Conservation (phyloP, 2,113 vertebrate genomes). For the Pelodiscus sinensis region DNA sequence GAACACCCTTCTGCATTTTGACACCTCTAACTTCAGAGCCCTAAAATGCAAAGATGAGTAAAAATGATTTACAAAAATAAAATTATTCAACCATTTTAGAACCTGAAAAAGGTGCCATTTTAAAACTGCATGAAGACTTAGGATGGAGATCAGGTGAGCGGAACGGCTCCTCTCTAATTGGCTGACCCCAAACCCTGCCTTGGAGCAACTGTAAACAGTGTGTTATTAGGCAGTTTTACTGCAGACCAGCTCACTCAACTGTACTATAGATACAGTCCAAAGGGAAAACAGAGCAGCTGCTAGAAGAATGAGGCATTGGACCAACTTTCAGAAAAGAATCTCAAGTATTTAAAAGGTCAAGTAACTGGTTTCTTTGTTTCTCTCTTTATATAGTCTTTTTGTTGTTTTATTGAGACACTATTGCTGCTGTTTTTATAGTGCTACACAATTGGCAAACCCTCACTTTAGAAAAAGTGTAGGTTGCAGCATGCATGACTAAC, state of each 20-base stretch:
- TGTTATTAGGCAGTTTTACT: neutral
- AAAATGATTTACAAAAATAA: neutral
- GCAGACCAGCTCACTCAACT: neutral
- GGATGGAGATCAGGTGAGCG: neutral
- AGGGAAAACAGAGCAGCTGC: neutral
- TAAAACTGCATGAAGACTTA: neutral
- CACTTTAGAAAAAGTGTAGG: slow-evolving; percentile 56
- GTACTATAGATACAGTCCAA: neutral
- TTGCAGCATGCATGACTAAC: slow-evolving; percentile 65
- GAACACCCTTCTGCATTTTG: neutral
- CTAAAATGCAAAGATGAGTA: neutral
- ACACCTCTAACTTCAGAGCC: neutral
- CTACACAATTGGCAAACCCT: slow-evolving; percentile 51
- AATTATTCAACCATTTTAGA: neutral
- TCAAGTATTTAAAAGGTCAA: neutral
- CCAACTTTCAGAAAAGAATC: neutral
- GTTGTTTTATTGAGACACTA: slow-evolving; percentile 27
- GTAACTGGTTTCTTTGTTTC: neutral
- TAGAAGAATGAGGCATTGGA: neutral
- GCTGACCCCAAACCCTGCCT: neutral
- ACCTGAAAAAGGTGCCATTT: neutral
- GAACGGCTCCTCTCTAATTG: neutral
- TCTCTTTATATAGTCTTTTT: neutral
- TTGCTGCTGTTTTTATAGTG: slow-evolving; percentile 47
- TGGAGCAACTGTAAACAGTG: neutral